These are phyloP conservation scores for Turdus rufiventris DNA, from an alignment of 2,113 vertebrate genomes.

Conservation along the genomic window DNA sequence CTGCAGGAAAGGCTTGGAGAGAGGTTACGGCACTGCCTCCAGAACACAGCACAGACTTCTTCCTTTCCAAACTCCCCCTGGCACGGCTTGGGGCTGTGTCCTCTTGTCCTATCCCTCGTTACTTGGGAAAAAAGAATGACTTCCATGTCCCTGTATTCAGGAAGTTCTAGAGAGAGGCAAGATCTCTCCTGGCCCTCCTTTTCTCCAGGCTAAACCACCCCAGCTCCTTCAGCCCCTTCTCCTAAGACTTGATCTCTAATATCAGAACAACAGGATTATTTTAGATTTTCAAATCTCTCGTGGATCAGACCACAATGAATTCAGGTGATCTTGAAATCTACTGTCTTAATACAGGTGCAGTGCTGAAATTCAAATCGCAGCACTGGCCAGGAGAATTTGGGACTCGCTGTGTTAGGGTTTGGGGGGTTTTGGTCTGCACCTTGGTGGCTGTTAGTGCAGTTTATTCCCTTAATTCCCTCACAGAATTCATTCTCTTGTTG, in stretches of 20 bases:
- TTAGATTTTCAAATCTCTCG: not conserved
- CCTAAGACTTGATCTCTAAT: not conserved
- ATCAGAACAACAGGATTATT: not conserved
- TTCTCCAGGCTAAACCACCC: not conserved
- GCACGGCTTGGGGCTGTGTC: not conserved
- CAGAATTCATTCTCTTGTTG: not conserved
- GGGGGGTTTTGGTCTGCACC: not conserved
- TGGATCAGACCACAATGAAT: not conserved
- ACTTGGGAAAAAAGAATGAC: not conserved
- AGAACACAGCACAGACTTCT: not conserved
- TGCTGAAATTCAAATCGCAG: not conserved
- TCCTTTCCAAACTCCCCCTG: not conserved
- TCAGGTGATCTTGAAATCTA: not conserved
- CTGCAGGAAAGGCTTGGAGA: not conserved
- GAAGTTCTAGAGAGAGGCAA: not conserved
- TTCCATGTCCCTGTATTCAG: not conserved
- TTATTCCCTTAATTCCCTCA: not conserved
- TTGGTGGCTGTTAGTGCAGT: not conserved
- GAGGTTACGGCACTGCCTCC: not conserved
- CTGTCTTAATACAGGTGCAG: not conserved
- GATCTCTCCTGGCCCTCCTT: not conserved
- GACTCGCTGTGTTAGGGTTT: not conserved
- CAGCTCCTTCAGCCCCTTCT: not conserved
- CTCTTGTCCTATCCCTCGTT: not conserved
- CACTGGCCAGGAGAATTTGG: not conserved